Percentiles rank a stretch among this genome's conserved stretches.
Evolutionary conservation across 2,888 invertebrate genomes (phyloP).

Genomic region (Alentia gelatinosa): DNA sequence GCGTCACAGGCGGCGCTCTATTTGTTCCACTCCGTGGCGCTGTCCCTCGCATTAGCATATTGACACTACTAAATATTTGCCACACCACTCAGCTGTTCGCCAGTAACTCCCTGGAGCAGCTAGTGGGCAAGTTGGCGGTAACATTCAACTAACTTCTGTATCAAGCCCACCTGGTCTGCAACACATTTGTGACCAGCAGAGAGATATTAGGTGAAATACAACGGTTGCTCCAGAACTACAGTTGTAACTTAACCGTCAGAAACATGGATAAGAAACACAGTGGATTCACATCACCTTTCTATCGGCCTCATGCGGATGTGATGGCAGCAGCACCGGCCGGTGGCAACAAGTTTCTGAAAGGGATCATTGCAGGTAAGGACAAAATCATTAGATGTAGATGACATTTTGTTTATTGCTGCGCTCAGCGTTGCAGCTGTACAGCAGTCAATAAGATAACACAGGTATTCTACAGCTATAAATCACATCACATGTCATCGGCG

Average conservation of each 20-base stretch:
- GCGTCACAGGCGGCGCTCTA: not conserved
- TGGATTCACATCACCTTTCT: constrained; percentile 66
- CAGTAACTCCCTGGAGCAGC: not conserved
- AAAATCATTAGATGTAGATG: too few species aligned
- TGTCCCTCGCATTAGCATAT: not conserved
- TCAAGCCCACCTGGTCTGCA: not conserved
- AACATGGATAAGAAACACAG: constrained; percentile 67
- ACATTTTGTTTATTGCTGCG: too few species aligned
- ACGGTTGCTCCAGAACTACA: too few species aligned
- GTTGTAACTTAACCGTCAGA: not conserved
- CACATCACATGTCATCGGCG: too few species aligned
- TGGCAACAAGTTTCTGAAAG: constrained; percentile 54
- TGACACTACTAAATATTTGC: not conserved
- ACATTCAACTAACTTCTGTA: not conserved
- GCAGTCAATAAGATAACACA: too few species aligned
- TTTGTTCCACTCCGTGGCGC: not conserved
- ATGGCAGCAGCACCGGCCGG: constrained; percentile 63
- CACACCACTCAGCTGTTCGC: not conserved
- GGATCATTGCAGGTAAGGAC: constrained; percentile 60
- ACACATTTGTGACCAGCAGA: not conserved
- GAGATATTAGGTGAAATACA: too few species aligned
- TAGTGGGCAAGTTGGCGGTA: not conserved
- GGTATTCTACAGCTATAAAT: too few species aligned
- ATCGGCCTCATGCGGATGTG: constrained; percentile 66
- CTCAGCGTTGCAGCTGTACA: too few species aligned